Evolutionary conservation across 2,113 vertebrate species (phyloP).

Genomic region (Rhinoderma darwinii): DNA sequence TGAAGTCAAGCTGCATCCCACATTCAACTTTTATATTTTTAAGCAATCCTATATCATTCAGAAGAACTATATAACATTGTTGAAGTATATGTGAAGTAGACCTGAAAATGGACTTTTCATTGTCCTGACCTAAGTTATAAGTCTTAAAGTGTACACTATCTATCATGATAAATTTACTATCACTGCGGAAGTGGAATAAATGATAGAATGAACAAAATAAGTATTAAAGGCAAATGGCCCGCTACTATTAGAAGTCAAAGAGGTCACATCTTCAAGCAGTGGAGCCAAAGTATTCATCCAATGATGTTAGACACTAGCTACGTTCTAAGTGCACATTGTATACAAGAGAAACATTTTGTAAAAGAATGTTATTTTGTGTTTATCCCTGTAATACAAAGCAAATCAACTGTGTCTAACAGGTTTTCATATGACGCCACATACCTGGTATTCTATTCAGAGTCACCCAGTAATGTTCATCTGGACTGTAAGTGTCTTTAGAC

Average conservation of each 20-base stretch:
- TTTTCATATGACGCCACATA: slow-evolving; percentile 46
- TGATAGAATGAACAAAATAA: neutral
- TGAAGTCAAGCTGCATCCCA: neutral
- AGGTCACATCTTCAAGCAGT: neutral
- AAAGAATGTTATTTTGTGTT: slow-evolving; percentile 21
- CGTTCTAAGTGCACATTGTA: neutral
- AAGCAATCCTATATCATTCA: neutral
- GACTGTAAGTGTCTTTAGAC: slow-evolving; percentile 74
- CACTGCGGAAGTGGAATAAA: neutral
- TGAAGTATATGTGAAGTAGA: neutral
- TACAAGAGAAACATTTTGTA: neutral
- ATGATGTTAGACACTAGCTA: neutral
- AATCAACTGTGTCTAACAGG: neutral
- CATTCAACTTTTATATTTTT: neutral
- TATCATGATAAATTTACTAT: neutral
- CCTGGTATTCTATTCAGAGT: slow-evolving; percentile 73
- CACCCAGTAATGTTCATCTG: slow-evolving; percentile 76
- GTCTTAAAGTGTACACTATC: neutral
- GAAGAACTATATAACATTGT: neutral
- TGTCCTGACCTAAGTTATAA: neutral
- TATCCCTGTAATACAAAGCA: neutral
- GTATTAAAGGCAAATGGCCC: neutral
- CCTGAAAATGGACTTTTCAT: neutral
- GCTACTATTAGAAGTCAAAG: neutral
- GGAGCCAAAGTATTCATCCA: too few species aligned